These are phyloP conservation scores for Tenthredo notha DNA, from an alignment of 2,888 invertebrate genomes.

Conservation along the genomic window DNA sequence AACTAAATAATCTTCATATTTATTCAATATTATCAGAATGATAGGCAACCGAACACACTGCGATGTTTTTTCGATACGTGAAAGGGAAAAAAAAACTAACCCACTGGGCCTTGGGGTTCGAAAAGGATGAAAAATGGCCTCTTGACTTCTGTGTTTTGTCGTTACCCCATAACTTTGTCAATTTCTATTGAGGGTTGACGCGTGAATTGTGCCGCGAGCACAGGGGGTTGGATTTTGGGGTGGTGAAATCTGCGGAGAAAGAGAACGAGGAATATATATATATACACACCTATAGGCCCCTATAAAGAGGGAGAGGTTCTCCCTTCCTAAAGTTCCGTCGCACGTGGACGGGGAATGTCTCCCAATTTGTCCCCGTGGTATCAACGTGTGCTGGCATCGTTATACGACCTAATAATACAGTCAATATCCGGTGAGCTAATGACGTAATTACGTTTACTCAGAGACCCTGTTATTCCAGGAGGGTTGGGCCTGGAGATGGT, in stretches of 20 bases:
- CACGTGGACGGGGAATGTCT: conserved; percentile 40
- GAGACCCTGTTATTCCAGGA: background rate
- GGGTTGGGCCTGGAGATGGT: conserved; percentile 1
- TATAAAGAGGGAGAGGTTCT: background rate
- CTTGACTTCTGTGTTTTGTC: background rate
- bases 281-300: background rate
- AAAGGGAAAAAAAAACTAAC: background rate
- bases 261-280: background rate
- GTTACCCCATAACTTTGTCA: conserved; percentile 8
- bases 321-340: background rate
- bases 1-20: background rate
- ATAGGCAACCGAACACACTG: background rate
- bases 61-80: background rate
- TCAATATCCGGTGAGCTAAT: conserved; percentile 51
- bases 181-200: background rate
- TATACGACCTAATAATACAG: conserved; percentile 35
- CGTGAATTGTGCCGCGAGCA: background rate
- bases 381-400: conserved; percentile 41
- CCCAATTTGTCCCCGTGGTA: conserved; percentile 52
- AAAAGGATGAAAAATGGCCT: background rate
- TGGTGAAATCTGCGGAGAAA: background rate
- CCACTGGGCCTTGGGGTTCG: background rate
- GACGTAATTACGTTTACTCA: conserved; percentile 43
- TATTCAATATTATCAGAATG: background rate
- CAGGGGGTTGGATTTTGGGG: background rate